A percentile compares a stretch with the other conserved stretches of the same genome.
phyloP scores from a whole-genome alignment of 1,140 invertebrate genomes.

The Lycorma delicatula region DNA sequence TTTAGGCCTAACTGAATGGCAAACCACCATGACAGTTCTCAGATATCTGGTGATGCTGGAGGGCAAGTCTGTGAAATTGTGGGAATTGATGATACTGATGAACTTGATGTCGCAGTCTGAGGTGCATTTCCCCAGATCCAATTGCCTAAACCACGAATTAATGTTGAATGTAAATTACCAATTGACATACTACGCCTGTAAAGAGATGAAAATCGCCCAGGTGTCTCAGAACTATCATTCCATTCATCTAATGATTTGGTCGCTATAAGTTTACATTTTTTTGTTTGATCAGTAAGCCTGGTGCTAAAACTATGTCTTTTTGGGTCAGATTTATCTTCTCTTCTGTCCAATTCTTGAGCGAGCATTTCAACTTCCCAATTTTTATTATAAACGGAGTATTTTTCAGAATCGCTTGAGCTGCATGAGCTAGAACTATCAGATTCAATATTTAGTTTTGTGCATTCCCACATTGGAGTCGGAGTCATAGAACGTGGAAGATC shows the following conservation, averaged over 20 bases:
- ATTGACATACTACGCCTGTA: slow-evolving; percentile 9
- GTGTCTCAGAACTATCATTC: neutral
- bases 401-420: slow-evolving; percentile 27
- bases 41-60: slow-evolving; percentile 12
- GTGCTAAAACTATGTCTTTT: neutral
- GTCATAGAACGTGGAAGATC: slow-evolving; percentile 43
- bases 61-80: slow-evolving; percentile 11
- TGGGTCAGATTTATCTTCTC: neutral
- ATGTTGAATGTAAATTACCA: slow-evolving; percentile 1
- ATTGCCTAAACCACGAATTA: slow-evolving; percentile 3
- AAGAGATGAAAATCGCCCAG: neutral
- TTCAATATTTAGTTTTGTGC: slow-evolving; percentile 4
- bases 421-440: slow-evolving; percentile 37
- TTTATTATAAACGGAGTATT: slow-evolving; percentile 36
- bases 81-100: neutral
- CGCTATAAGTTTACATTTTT: neutral
- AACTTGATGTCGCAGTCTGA: neutral
- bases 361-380: slow-evolving; percentile 74
- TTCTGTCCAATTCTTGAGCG: slow-evolving; percentile 49
- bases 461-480: slow-evolving; percentile 34
- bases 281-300: neutral
- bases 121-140: slow-evolving; percentile 6
- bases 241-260: slow-evolving; percentile 11
- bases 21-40: neutral
- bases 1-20: neutral